A percentile compares a stretch with the other conserved stretches of the same genome.
These are phyloP conservation scores for Ypsolopha scabrella DNA, from an alignment of 2,888 invertebrate genomes.

Conservation along the genomic window DNA sequence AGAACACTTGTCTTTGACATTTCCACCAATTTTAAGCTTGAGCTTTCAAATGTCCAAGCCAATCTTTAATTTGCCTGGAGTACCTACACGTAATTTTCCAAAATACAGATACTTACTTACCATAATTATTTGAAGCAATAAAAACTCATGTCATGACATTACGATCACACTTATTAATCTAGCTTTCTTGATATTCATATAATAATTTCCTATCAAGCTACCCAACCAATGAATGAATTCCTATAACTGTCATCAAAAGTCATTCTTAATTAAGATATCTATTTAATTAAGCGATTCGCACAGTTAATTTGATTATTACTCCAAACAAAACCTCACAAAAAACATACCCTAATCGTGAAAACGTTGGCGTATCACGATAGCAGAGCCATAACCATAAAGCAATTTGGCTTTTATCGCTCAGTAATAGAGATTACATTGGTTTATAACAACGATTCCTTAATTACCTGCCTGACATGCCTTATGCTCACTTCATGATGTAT, in stretches of 20 bases:
- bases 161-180: too few relatives aligned
- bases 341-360: conserved; percentile 44
- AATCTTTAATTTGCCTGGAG: too few relatives aligned
- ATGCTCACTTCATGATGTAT: not conserved
- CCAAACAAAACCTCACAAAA: conserved; percentile 52
- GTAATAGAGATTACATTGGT: conserved; percentile 61
- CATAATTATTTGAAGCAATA: too few relatives aligned
- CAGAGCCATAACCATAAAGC: conserved; percentile 38
- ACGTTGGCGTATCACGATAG: conserved; percentile 45
- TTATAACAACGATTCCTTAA: conserved; percentile 49
- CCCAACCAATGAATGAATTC: too few relatives aligned
- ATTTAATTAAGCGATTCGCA: conserved; percentile 64
- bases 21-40: too few relatives aligned
- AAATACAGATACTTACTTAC: too few relatives aligned
- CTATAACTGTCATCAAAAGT: not conserved
- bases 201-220: too few relatives aligned
- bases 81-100: too few relatives aligned
- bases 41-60: too few relatives aligned
- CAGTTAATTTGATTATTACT: conserved; percentile 65
- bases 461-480: conserved; percentile 23
- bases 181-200: too few relatives aligned
- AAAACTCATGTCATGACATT: too few relatives aligned
- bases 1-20: too few relatives aligned
- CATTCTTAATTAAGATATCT: conserved; percentile 28
- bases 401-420: conserved; percentile 56